phyloP scores from a whole-genome alignment of 2,113 vertebrate genomes.

The Menura novaehollandiae region DNA sequence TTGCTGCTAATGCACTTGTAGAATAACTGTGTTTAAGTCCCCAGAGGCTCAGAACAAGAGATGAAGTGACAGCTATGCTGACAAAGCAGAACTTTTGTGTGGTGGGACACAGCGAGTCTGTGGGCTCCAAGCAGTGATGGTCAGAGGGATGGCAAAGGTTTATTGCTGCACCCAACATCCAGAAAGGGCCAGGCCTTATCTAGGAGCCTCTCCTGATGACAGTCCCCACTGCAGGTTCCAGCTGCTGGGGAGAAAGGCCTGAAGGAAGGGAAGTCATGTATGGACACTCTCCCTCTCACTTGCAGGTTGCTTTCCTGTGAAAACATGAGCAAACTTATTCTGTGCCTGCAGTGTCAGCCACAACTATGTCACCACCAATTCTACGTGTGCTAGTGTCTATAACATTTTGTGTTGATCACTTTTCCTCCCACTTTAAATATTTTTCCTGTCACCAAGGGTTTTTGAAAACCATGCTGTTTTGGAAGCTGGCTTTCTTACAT shows the following conservation, averaged over 20 bases:
- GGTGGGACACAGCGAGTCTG: not conserved
- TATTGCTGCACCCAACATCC: not conserved
- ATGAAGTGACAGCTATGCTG: not conserved
- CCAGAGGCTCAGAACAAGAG: not conserved
- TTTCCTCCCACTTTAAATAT: not conserved
- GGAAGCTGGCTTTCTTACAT: not conserved
- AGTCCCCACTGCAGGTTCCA: not conserved
- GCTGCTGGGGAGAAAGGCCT: not conserved
- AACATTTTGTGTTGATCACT: not conserved
- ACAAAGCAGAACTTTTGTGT: not conserved
- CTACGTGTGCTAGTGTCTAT: not conserved
- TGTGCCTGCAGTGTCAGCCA: not conserved
- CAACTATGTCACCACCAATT: not conserved
- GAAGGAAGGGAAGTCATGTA: not conserved
- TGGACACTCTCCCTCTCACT: not conserved
- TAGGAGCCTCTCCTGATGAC: not conserved
- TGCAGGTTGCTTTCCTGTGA: not conserved
- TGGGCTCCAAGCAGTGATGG: not conserved
- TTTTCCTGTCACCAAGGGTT: not conserved
- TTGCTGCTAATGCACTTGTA: not conserved
- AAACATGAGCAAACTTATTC: not conserved
- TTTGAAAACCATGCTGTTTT: not conserved
- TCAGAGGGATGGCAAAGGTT: not conserved
- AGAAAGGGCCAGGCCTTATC: not conserved
- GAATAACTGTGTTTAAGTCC: not conserved